Evolutionary conservation across 2,888 invertebrate genomes (phyloP).

Genomic region (Ennomos fuscantarius): DNA sequence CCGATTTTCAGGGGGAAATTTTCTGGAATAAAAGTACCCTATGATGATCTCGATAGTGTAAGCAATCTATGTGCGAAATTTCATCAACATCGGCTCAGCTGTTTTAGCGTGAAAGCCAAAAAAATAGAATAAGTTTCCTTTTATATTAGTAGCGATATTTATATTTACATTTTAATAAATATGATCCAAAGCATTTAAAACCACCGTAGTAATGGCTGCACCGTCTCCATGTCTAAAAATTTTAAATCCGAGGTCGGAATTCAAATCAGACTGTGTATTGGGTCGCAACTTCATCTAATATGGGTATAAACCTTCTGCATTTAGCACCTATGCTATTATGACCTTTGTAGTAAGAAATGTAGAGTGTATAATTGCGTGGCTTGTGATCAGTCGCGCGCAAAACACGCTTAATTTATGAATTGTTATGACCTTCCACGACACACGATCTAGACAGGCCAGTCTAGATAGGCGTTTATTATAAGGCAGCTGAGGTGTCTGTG

Average conservation of each 20-base stretch:
- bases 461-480: conserved; percentile 23
- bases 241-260: conserved; percentile 51
- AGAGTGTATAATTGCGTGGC: conserved; percentile 32
- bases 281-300: conserved; percentile 33
- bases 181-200: conserved; percentile 3
- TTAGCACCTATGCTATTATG: conserved; percentile 38
- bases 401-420: conserved; percentile 34
- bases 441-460: conserved; percentile 62
- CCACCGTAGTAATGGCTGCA: conserved; percentile 1
- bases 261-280: conserved; percentile 46
- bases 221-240: conserved; percentile 40
- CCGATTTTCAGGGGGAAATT: too few species aligned
- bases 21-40: too few species aligned
- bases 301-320: conserved; percentile 38
- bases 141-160: too few species aligned
- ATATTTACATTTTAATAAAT: too few species aligned
- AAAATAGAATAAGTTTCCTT: too few species aligned
- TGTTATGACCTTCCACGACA: conserved; percentile 59
- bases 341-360: conserved; percentile 37
- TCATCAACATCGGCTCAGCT: too few species aligned
- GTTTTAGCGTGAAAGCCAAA: too few species aligned
- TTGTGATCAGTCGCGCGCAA: conserved; percentile 9
- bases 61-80: too few species aligned
- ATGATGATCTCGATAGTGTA: too few species aligned
- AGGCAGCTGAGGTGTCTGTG: conserved; percentile 12